Evolutionary conservation across 1,140 invertebrate genomes (phyloP).

Genomic region (Ephestia elutella): DNA sequence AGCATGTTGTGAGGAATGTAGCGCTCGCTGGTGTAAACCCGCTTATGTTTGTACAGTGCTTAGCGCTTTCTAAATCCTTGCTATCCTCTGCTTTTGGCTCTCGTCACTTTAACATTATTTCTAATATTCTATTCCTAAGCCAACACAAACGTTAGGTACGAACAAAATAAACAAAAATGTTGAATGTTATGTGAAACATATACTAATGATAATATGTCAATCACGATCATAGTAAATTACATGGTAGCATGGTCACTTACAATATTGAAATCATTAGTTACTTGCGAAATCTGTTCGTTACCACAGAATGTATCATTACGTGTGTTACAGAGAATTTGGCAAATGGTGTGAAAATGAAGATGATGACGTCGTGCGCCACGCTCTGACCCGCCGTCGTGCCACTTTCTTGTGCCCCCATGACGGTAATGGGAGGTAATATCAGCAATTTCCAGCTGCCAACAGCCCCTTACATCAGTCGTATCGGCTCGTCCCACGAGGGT

Average conservation of each 20-base stretch:
- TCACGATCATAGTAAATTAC: background rate
- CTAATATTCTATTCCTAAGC: background rate
- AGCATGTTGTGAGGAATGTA: constrained; percentile 46
- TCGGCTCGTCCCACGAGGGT: constrained; percentile 26
- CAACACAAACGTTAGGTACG: background rate
- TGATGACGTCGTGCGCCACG: constrained; percentile 33
- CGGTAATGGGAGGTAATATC: constrained; percentile 54
- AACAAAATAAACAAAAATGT: too few species aligned
- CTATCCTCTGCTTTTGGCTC: background rate
- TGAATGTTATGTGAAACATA: too few species aligned
- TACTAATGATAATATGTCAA: constrained; percentile 2
- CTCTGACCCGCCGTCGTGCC: constrained; percentile 39
- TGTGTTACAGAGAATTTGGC: constrained; percentile 17
- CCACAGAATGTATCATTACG: background rate
- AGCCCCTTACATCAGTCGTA: constrained; percentile 42
- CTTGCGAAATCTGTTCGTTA: background rate
- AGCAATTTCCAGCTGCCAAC: constrained; percentile 47
- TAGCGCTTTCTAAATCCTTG: constrained; percentile 50
- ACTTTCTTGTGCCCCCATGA: constrained; percentile 51
- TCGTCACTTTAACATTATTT: background rate
- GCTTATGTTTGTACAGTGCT: constrained; percentile 48
- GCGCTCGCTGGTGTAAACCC: constrained; percentile 31
- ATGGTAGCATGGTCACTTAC: background rate
- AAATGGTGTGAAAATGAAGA: constrained; percentile 37
- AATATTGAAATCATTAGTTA: background rate